phyloP scores from a whole-genome alignment of 1,140 invertebrate species.

The Tetramorium simillimum region DNA sequence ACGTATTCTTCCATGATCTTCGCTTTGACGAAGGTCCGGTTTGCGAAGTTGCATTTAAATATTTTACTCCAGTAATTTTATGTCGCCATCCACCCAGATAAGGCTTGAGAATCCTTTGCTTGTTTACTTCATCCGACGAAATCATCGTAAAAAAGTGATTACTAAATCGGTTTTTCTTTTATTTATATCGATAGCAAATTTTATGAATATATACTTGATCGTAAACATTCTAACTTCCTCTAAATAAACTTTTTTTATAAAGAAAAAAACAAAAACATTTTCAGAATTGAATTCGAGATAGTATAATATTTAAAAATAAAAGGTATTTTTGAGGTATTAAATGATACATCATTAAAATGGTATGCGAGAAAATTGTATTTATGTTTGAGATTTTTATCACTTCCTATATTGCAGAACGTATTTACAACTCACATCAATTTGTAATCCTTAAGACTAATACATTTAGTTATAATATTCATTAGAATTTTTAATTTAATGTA shows the following conservation, averaged over 20 bases:
- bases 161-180: background rate
- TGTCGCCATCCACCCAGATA: constrained; percentile 88
- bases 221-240: background rate
- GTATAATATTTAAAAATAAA: background rate
- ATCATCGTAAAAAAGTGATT: background rate
- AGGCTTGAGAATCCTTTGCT: constrained; percentile 86
- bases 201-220: background rate
- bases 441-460: constrained; percentile 57
- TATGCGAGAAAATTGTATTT: constrained; percentile 16
- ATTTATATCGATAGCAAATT: constrained; percentile 26
- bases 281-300: background rate
- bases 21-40: constrained; percentile 86
- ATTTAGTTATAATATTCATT: constrained; percentile 58
- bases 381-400: constrained; percentile 55
- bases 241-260: background rate
- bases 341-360: background rate
- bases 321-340: background rate
- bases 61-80: constrained; percentile 86
- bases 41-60: constrained; percentile 88
- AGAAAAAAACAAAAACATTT: background rate
- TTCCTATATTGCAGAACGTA: constrained; percentile 65
- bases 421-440: constrained; percentile 68
- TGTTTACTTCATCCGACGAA: constrained; percentile 85
- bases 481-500: constrained; percentile 57
- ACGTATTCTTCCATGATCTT: constrained; percentile 84